Conservation (phyloP, 2,113 vertebrate species). For the Dissostichus mawsoni region DNA sequence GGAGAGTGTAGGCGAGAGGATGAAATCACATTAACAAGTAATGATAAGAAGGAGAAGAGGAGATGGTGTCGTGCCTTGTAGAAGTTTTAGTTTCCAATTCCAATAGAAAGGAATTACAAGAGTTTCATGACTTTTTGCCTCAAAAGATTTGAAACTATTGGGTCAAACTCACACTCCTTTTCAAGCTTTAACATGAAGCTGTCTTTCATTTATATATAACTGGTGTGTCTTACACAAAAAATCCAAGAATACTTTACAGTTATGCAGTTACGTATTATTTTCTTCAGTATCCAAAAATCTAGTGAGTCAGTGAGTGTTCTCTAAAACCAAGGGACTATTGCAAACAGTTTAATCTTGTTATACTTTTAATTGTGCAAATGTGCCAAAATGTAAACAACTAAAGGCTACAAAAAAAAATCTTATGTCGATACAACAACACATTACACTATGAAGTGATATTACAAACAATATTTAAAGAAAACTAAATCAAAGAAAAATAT, state of each 20-base stretch:
- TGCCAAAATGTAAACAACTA: background rate
- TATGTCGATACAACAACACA: background rate
- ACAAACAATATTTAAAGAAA: background rate
- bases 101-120: background rate
- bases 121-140: background rate
- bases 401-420: background rate
- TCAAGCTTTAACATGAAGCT: background rate
- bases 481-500: background rate
- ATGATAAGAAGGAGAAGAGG: conserved; percentile 7
- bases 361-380: background rate
- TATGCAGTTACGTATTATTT: background rate
- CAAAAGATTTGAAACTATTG: background rate
- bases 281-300: background rate
- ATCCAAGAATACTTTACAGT: background rate
- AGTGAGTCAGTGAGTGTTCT: background rate
- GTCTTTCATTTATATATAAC: background rate
- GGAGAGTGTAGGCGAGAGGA: conserved; percentile 16
- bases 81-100: conserved; percentile 11
- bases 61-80: conserved; percentile 1
- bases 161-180: background rate
- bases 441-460: background rate
- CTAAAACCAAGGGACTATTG: background rate
- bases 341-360: background rate
- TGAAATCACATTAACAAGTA: conserved; percentile 30
- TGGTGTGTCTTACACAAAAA: background rate